phyloP scores from a whole-genome alignment of 2,113 vertebrate genomes.

The Trinectes maculatus region DNA sequence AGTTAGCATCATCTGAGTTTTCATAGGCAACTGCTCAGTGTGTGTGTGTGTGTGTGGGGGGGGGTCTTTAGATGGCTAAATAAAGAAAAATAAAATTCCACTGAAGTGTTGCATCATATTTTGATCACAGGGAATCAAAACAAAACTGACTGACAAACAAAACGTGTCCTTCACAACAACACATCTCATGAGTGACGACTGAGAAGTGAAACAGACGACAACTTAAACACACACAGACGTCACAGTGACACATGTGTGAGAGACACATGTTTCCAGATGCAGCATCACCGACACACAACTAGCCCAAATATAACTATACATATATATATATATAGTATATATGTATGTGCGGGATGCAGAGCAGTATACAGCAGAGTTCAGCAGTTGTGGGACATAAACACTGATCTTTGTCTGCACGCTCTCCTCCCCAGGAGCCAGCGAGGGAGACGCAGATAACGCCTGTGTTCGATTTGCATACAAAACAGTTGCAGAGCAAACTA shows the following conservation, averaged over 20 bases:
- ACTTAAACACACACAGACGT: slow-evolving; percentile 17
- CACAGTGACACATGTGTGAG: slow-evolving; percentile 51
- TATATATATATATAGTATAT: too few species aligned
- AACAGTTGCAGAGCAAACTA: background rate
- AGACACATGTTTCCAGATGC: slow-evolving; percentile 55
- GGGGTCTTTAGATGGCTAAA: too few species aligned
- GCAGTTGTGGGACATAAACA: background rate
- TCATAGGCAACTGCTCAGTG: slow-evolving; percentile 46
- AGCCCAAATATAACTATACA: slow-evolving; percentile 6
- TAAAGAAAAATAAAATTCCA: background rate
- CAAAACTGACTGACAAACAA: too few species aligned
- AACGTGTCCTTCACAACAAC: too few species aligned
- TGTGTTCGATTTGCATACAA: background rate
- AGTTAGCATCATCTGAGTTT: slow-evolving; percentile 50
- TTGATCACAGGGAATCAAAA: too few species aligned
- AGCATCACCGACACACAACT: too few species aligned
- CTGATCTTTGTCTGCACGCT: background rate
- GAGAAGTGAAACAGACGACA: slow-evolving; percentile 6
- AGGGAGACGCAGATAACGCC: too few species aligned
- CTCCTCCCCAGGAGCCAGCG: too few species aligned
- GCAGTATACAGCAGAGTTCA: too few species aligned
- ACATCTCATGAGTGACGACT: too few species aligned
- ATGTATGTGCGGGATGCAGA: too few species aligned
- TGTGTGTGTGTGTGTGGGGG: slow-evolving; percentile 21
- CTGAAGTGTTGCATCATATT: too few species aligned